These are phyloP conservation scores for Slavum lentiscoides DNA, from an alignment of 2,888 invertebrate genomes.

Conservation along the genomic window DNA sequence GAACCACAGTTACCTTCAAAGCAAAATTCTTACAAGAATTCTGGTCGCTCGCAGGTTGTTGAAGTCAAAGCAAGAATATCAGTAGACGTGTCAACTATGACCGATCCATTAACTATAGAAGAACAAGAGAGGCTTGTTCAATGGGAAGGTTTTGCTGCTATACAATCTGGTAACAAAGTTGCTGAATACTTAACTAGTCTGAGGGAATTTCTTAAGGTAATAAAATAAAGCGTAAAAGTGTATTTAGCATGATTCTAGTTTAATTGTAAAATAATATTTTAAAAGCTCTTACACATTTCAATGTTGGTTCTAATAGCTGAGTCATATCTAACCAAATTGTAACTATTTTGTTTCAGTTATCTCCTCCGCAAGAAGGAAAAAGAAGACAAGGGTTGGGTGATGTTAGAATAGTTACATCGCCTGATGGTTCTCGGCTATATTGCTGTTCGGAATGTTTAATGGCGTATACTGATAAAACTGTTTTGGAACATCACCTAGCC, in stretches of 20 bases:
- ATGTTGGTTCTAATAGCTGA: background rate
- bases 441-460: constrained; percentile 63
- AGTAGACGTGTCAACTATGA: constrained; percentile 58
- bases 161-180: constrained; percentile 57
- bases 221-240: background rate
- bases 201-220: constrained; percentile 57
- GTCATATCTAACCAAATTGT: background rate
- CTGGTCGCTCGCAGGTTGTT: constrained; percentile 31
- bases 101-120: constrained; percentile 56
- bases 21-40: constrained; percentile 35
- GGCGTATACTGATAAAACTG: constrained; percentile 61
- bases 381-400: constrained; percentile 57
- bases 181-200: constrained; percentile 57
- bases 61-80: constrained; percentile 45
- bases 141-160: constrained; percentile 57
- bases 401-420: constrained; percentile 57
- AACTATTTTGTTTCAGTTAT: constrained; percentile 55
- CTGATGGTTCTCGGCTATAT: constrained; percentile 62
- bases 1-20: constrained; percentile 36
- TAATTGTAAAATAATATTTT: background rate
- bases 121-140: constrained; percentile 57
- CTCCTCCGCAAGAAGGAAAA: constrained; percentile 56
- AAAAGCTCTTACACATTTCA: background rate
- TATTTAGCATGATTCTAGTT: background rate
- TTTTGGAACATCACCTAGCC: constrained; percentile 61